Evolutionary conservation across 2,888 invertebrate genomes (phyloP).

Genomic region (Biston stratarius): DNA sequence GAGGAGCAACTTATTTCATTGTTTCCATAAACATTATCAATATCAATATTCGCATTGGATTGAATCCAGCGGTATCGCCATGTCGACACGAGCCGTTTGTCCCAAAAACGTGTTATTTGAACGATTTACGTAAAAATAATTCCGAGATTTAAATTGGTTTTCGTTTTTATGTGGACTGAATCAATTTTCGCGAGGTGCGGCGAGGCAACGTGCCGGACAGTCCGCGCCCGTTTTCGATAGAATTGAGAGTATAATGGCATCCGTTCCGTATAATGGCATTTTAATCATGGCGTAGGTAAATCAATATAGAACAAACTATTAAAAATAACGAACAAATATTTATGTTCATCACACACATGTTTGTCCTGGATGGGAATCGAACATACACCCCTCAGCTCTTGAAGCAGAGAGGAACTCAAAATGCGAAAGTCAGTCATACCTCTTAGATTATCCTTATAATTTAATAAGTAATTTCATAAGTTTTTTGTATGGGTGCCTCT

Average conservation of each 20-base stretch:
- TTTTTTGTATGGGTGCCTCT: too few relatives aligned
- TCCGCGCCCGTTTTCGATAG: not conserved
- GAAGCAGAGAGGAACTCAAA: too few relatives aligned
- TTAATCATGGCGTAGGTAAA: slow-evolving; percentile 3
- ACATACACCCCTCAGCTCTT: too few relatives aligned
- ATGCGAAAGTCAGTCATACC: too few relatives aligned
- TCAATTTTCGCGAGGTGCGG: slow-evolving; percentile 21
- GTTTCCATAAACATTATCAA: slow-evolving; percentile 19
- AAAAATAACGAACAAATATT: too few relatives aligned
- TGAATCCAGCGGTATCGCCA: slow-evolving; percentile 24
- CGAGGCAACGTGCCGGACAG: slow-evolving; percentile 7
- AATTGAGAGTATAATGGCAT: not conserved
- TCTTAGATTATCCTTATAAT: too few relatives aligned
- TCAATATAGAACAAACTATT: too few relatives aligned
- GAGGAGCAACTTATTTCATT: not conserved
- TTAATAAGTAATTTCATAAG: too few relatives aligned
- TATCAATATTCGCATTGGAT: slow-evolving; percentile 43
- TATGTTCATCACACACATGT: too few relatives aligned
- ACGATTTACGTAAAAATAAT: slow-evolving; percentile 41
- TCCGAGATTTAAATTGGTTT: slow-evolving; percentile 44
- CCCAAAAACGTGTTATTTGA: slow-evolving; percentile 40
- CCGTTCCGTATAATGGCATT: not conserved
- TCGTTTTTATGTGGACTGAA: slow-evolving; percentile 25
- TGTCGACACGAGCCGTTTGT: slow-evolving; percentile 30
- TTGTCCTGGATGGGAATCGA: too few relatives aligned